These are phyloP conservation scores for Neostethus bicornis DNA, from an alignment of 2,797 vertebrate species.

Conservation along the genomic window DNA sequence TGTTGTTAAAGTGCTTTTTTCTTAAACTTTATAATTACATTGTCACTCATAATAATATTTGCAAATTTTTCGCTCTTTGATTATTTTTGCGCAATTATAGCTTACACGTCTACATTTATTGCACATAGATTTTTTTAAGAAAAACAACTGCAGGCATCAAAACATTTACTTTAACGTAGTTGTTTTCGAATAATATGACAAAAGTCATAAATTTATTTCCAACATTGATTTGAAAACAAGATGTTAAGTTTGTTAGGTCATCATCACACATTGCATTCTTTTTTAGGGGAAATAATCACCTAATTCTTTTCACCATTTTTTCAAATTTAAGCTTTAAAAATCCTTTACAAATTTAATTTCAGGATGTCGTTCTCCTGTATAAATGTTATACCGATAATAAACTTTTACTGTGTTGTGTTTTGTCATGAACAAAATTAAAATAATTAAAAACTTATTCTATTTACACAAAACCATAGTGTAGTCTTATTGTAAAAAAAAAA, in stretches of 20 bases:
- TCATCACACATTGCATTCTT: no score
- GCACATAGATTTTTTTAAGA: slow-evolving; percentile 11
- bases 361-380: no score
- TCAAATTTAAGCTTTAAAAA: no score
- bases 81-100: slow-evolving; percentile 13
- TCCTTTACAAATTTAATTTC: no score
- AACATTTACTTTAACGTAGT: no score
- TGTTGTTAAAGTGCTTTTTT: slow-evolving; percentile 69
- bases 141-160: not conserved
- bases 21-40: slow-evolving; percentile 33
- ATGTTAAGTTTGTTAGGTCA: no score
- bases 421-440: not conserved
- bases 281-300: no score
- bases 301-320: no score
- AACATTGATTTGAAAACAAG: no score
- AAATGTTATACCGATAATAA: no score
- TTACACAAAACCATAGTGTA: not conserved
- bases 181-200: no score
- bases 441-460: not conserved
- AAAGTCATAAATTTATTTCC: no score
- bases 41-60: slow-evolving; percentile 23
- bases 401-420: not conserved
- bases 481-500: not conserved
- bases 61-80: slow-evolving; percentile 14
- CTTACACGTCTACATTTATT: slow-evolving; percentile 36